Evolutionary conservation across 1,140 invertebrate species (phyloP), one percentile per base, ranked within the genome.

Genomic region (Lamellibrachia luymesi): DNA sequence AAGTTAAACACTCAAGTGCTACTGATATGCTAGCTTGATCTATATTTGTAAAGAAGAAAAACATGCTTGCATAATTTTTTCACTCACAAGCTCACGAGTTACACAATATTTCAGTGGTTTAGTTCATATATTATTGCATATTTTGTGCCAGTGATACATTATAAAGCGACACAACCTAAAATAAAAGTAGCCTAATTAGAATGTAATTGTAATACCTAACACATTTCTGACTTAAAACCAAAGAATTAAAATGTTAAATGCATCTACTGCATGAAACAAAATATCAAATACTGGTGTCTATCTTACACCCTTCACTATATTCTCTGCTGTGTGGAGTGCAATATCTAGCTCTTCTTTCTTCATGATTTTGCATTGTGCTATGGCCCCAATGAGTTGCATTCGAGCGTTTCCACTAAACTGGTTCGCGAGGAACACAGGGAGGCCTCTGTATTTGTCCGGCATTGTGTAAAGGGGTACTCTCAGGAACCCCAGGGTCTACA

Each of bases 401-500:
- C 96, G 95, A 25, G 97, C 95, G 94, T 96, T 96, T 13, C 97
- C 96, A 92, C 96, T 96, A 95, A 97, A 97, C n/a, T 95, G 94
- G 93, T 97, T 96, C 50, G 95, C 95, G 0, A 97, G 94, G 95
- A 97, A 97, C 2, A 96, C 96, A 91, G 97, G 97, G 52, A 97
- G 96, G 22, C 97, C 97, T 94, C 96, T 93, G 80, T 95, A 95
- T 25, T 96, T 96, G 95, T 97, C 97, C 13, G 94, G 94, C 96
- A 97, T 97, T 5, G 97, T 97, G 94, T 96, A 97, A 1, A 97
- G 94, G 1, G 97, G 97, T 4, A 97, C 96, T 91, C 97, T 95
- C 17, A 97, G 91, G 25, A 96, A 95, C 2, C 97, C 97, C 91
- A 97, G 93, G 0, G 96, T 96, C 95, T 96, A 94, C 50, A 95